These are phyloP conservation scores for Podarcis cretensis DNA, from an alignment of 2,113 vertebrate species.

Conservation along the genomic window DNA sequence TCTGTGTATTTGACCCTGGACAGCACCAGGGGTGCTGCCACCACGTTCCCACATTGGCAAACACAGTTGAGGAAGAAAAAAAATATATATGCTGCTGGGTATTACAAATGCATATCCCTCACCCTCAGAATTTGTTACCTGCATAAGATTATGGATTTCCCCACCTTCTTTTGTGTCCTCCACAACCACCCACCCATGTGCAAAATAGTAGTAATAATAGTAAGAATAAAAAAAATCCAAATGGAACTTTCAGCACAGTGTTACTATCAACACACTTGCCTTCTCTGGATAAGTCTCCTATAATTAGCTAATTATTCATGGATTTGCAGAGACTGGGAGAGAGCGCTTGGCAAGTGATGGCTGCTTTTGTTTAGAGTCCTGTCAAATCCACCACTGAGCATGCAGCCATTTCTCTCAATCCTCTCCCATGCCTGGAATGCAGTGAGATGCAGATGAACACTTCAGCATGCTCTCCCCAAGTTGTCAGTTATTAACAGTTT, in stretches of 20 bases:
- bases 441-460: neutral
- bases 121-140: no score
- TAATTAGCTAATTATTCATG: constrained; percentile 9
- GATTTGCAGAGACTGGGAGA: neutral
- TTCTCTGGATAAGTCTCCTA: neutral
- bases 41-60: no score
- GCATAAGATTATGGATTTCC: neutral
- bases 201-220: no score
- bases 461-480: neutral
- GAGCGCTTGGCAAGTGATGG: neutral
- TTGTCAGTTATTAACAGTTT: neutral
- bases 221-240: no score
- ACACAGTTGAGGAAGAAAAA: no score
- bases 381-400: constrained; percentile 4
- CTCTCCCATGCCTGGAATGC: neutral
- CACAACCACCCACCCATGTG: no score
- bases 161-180: neutral
- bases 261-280: neutral
- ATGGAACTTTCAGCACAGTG: neutral
- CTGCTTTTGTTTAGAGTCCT: neutral
- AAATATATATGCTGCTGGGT: no score
- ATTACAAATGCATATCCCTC: no score
- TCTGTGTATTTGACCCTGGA: no score
- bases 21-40: no score
- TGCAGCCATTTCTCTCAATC: neutral